Percentiles rank a stretch among this genome's conserved stretches.
phyloP scores from a whole-genome alignment of 2,888 invertebrate genomes.

The Sisyra terminalis region DNA sequence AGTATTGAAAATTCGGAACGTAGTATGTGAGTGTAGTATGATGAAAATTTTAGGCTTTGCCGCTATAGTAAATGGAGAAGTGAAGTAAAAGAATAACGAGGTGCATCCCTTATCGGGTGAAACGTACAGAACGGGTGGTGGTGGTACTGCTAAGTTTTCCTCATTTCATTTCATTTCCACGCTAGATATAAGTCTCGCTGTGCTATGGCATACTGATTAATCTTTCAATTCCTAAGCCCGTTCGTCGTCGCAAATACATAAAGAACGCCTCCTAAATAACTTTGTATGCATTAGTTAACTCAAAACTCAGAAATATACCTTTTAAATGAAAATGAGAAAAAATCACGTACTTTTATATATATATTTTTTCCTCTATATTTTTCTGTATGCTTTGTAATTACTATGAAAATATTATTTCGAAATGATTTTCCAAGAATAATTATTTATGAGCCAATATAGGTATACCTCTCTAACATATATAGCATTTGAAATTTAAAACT shows the following conservation, averaged over 20 bases:
- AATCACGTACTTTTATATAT: background rate
- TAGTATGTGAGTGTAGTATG: too few species aligned
- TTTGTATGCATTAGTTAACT: slow-evolving; percentile 4
- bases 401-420: too few species aligned
- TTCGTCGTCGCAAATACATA: background rate
- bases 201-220: slow-evolving; percentile 26
- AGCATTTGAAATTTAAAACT: too few species aligned
- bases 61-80: too few species aligned
- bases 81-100: too few species aligned
- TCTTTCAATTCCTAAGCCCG: slow-evolving; percentile 13
- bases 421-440: too few species aligned
- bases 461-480: too few species aligned
- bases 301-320: background rate
- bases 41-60: too few species aligned
- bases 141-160: slow-evolving; percentile 29
- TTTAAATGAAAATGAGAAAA: slow-evolving; percentile 1
- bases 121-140: slow-evolving; percentile 18
- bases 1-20: too few species aligned
- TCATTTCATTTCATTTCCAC: slow-evolving; percentile 29
- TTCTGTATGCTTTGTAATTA: too few species aligned
- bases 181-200: slow-evolving; percentile 23
- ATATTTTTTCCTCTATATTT: background rate
- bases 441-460: too few species aligned
- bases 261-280: background rate
- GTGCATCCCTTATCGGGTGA: background rate